A percentile compares a stretch with the other conserved stretches of the same genome.
Conservation (phyloP, 2,113 vertebrate genomes). For the Lycocorax pyrrhopterus region DNA sequence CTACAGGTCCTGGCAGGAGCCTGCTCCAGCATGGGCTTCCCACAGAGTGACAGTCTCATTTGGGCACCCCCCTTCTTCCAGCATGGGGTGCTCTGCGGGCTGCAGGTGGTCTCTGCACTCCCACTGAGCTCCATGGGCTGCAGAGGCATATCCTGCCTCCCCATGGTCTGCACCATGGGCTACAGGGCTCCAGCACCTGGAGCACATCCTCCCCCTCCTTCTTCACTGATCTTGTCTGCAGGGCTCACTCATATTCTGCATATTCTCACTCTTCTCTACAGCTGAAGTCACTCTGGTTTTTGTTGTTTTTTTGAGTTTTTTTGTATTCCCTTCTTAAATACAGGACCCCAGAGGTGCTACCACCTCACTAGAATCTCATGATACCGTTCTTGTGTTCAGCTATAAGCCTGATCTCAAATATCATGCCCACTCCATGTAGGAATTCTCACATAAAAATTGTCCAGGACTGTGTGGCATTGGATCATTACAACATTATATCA, state of each 20-base stretch:
- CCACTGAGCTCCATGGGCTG: neutral
- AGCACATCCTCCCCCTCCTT: neutral
- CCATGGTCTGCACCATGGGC: neutral
- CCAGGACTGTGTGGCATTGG: neutral
- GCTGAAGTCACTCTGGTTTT: neutral
- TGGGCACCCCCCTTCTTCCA: neutral
- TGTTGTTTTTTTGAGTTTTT: neutral
- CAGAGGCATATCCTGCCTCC: neutral
- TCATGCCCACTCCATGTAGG: neutral
- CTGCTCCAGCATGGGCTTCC: fast-evolving
- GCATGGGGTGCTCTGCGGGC: neutral
- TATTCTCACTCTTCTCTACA: neutral
- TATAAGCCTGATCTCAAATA: neutral
- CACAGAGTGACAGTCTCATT: too few relatives aligned
- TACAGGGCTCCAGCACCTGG: neutral
- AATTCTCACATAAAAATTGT: neutral
- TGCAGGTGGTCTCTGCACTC: neutral
- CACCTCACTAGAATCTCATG: neutral
- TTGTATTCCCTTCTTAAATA: neutral
- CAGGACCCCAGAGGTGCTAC: neutral
- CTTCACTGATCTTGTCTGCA: neutral
- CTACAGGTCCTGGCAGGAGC: neutral
- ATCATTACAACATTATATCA: neutral
- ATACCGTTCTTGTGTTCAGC: fast-evolving
- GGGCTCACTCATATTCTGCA: neutral